Evolutionary conservation across 2,888 invertebrate genomes (phyloP).

Genomic region (Onchidella celtica): DNA sequence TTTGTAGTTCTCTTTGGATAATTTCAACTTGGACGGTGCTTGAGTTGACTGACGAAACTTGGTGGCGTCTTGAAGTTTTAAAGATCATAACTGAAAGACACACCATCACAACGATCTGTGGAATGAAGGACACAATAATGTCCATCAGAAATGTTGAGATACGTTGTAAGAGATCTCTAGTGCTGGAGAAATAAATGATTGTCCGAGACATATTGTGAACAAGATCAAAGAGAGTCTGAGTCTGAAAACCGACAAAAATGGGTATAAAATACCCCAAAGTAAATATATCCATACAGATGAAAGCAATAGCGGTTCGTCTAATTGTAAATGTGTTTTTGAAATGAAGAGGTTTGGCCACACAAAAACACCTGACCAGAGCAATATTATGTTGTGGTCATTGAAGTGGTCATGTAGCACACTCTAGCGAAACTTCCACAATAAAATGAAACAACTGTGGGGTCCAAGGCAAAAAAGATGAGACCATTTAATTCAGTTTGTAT

Average conservation of each 20-base stretch:
- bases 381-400: not conserved
- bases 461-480: not conserved
- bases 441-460: not conserved
- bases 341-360: not conserved
- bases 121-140: not conserved
- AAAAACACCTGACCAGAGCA: not conserved
- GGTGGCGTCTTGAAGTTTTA: not conserved
- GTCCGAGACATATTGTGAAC: not conserved
- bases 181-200: not conserved
- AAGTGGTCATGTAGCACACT: not conserved
- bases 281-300: not conserved
- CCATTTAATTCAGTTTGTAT: not conserved
- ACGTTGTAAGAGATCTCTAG: not conserved
- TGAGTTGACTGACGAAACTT: constrained; percentile 5
- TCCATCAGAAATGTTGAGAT: not conserved
- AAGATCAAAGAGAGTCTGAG: not conserved
- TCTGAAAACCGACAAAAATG: not conserved
- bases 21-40: not conserved
- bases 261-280: not conserved
- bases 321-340: not conserved
- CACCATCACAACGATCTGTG: not conserved
- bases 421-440: not conserved
- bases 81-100: not conserved
- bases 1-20: not conserved
- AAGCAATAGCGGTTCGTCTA: not conserved